Percentiles rank a stretch among this genome's conserved stretches.
phyloP scores from a whole-genome alignment of 2,797 vertebrate species.

The Vespertilio murinus region DNA sequence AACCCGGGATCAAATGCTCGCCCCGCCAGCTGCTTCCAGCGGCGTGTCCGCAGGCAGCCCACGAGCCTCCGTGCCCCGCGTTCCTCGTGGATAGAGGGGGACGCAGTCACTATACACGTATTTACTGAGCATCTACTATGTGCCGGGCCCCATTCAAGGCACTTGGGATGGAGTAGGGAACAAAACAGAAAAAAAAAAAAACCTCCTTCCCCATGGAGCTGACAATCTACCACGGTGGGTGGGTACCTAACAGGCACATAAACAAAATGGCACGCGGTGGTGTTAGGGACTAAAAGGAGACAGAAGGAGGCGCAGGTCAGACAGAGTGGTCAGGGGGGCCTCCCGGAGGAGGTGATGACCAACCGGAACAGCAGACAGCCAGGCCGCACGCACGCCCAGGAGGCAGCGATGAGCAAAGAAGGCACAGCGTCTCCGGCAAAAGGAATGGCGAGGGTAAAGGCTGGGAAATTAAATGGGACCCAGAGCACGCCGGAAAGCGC shows the following conservation, averaged over 20 bases:
- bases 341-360: not conserved
- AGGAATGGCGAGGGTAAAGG: not conserved
- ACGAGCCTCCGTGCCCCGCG: not conserved
- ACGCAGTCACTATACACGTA: too few species aligned
- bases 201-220: not conserved
- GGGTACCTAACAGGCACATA: not conserved
- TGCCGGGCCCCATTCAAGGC: not conserved
- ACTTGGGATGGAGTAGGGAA: not conserved
- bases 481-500: not conserved
- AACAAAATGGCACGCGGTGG: not conserved
- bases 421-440: not conserved
- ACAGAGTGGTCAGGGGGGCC: not conserved
- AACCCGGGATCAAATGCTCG: not conserved
- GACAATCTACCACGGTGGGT: accelerated
- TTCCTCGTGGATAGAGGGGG: not conserved
- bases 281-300: not conserved
- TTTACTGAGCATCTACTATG: not conserved
- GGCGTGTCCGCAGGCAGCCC: not conserved
- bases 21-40: not conserved
- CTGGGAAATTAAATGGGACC: accelerated
- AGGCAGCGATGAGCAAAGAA: not conserved
- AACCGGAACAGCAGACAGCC: not conserved
- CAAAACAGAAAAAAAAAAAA: not conserved
- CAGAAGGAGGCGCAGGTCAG: not conserved
- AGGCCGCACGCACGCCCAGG: not conserved